Evolutionary conservation across 2,888 invertebrate species (phyloP).

Genomic region (Agrilus biguttatus): DNA sequence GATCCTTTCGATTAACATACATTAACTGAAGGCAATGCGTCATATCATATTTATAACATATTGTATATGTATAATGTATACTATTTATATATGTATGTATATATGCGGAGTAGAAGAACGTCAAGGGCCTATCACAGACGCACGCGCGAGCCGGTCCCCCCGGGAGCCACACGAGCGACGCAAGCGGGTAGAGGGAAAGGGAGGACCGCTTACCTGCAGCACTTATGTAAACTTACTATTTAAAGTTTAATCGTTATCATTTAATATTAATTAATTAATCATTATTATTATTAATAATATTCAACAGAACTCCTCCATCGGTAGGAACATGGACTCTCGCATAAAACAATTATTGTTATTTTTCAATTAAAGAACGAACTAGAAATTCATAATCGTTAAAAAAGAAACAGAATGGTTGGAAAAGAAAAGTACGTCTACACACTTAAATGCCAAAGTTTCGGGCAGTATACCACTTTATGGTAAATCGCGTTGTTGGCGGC

Average conservation of each 20-base stretch:
- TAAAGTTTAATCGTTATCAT: too few species aligned
- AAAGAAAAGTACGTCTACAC: conserved; percentile 21
- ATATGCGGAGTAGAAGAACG: conserved; percentile 13
- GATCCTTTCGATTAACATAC: conserved; percentile 5
- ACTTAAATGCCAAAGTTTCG: conserved; percentile 18
- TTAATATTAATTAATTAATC: too few species aligned
- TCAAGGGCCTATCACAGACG: conserved; percentile 28
- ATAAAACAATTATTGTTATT: too few species aligned
- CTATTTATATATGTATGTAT: too few species aligned
- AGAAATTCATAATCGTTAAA: neutral
- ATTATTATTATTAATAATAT: too few species aligned
- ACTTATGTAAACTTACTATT: too few species aligned
- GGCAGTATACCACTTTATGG: conserved; percentile 13
- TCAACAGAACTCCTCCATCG: too few species aligned
- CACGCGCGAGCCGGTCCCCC: conserved; percentile 17
- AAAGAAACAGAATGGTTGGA: conserved; percentile 4
- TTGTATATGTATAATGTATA: too few species aligned
- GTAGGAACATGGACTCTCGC: too few species aligned
- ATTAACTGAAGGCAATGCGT: conserved; percentile 14
- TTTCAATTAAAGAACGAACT: too few species aligned
- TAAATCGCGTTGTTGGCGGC: too few species aligned
- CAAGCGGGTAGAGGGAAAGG: too few species aligned
- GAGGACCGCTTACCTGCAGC: neutral
- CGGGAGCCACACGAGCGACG: conserved; percentile 1
- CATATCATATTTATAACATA: conserved; percentile 1